Percentiles rank a stretch among this genome's conserved stretches.
Conservation (phyloP, 2,113 vertebrate genomes). For the Nesospiza acunhae region DNA sequence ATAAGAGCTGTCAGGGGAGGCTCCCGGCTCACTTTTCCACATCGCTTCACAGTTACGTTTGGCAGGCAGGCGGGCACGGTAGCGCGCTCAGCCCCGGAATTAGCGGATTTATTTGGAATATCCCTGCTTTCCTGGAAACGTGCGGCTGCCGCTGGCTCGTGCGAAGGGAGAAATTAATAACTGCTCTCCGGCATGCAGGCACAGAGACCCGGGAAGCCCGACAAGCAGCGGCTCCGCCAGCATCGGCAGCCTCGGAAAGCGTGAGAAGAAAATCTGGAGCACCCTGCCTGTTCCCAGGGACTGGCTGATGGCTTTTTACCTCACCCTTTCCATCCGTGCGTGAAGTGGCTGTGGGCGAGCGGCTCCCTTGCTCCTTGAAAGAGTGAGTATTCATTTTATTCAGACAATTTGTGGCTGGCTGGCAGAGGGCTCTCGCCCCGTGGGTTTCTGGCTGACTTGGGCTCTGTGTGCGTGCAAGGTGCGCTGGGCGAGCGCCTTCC, state of each 20-base stretch:
- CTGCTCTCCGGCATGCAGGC: slow-evolving; percentile 53
- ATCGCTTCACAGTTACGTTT: slow-evolving; percentile 88
- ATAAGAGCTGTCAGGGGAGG: slow-evolving; percentile 92
- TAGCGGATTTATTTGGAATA: slow-evolving; percentile 77
- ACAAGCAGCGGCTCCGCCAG: slow-evolving; percentile 30
- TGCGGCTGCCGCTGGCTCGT: slow-evolving; percentile 36
- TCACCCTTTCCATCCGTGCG: slow-evolving; percentile 22
- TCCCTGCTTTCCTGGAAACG: slow-evolving; percentile 60
- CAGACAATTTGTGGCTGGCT: neutral
- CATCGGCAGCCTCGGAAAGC: slow-evolving; percentile 59
- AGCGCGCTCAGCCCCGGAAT: slow-evolving; percentile 76
- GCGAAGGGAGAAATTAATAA: slow-evolving; percentile 43
- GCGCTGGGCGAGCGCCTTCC: neutral
- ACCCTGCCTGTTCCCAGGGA: slow-evolving; percentile 13
- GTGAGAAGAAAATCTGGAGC: slow-evolving; percentile 58
- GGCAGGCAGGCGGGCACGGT: slow-evolving; percentile 82
- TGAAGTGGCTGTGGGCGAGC: slow-evolving; percentile 51
- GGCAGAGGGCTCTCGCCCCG: neutral
- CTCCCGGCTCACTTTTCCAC: slow-evolving; percentile 84
- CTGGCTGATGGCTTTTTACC: slow-evolving; percentile 28
- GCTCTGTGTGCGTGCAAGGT: neutral
- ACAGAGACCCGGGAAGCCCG: neutral
- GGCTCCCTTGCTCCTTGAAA: slow-evolving; percentile 5
- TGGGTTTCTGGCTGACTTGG: slow-evolving; percentile 21
- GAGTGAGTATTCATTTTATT: slow-evolving; percentile 70